phyloP scores from a whole-genome alignment of 2,797 vertebrate species.

The Scomberomorus guttatus region DNA sequence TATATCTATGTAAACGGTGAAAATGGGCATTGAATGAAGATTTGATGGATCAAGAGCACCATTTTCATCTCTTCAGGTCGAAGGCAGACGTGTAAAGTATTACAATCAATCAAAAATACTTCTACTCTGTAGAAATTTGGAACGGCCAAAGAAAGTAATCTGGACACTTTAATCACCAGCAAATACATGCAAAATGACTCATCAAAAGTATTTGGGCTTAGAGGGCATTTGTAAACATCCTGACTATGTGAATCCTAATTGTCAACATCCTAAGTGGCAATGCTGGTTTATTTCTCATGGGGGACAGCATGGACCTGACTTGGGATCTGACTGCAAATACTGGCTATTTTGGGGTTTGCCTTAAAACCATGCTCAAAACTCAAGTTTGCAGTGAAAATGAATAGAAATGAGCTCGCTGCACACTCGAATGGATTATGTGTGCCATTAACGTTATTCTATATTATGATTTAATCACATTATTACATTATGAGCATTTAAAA shows the following conservation, averaged over 20 bases:
- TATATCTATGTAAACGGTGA: background rate
- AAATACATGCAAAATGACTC: background rate
- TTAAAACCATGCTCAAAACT: too few relatives aligned
- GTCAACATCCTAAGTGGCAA: background rate
- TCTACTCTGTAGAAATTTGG: background rate
- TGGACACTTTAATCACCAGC: background rate
- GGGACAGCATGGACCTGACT: conserved; percentile 1
- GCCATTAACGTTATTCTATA: background rate
- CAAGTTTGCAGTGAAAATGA: background rate
- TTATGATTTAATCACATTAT: background rate
- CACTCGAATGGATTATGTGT: background rate
- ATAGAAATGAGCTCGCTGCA: background rate
- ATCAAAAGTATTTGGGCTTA: background rate
- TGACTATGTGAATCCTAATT: background rate
- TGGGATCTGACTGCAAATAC: background rate
- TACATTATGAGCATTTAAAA: background rate
- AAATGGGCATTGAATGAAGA: background rate
- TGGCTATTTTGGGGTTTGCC: too few relatives aligned
- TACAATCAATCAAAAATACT: too few relatives aligned
- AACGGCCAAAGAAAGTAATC: background rate
- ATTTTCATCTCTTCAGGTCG: too few relatives aligned
- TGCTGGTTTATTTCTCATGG: background rate
- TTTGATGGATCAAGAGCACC: too few relatives aligned
- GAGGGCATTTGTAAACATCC: background rate
- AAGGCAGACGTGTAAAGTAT: too few relatives aligned